Conservation (phyloP, 2,113 vertebrate species). For the Nestor notabilis region DNA sequence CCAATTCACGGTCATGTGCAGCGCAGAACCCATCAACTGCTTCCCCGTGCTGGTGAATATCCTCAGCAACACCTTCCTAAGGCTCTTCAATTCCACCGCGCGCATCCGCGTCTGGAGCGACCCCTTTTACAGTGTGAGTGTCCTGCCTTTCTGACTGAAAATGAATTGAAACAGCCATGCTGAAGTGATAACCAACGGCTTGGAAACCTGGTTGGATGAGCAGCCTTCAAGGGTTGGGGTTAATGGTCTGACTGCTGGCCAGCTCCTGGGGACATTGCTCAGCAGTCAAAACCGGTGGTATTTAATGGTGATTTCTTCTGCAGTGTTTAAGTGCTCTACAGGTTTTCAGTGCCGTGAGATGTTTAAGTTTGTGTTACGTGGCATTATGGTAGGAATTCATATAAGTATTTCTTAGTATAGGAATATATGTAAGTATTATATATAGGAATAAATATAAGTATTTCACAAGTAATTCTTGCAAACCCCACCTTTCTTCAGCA, state of each 20-base stretch:
- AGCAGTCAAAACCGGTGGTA: rapidly evolving
- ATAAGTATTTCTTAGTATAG: background rate
- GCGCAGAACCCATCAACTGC: constrained; percentile 82
- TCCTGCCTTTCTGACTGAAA: background rate
- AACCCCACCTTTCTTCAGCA: background rate
- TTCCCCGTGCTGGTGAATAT: constrained; percentile 81
- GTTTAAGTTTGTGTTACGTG: background rate
- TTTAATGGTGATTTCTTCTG: background rate
- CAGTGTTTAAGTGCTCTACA: background rate
- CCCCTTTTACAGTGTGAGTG: constrained; percentile 51
- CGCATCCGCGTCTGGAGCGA: constrained; percentile 80
- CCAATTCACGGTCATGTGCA: constrained; percentile 80
- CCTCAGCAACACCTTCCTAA: constrained; percentile 84
- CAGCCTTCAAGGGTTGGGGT: rapidly evolving
- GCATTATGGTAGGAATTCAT: background rate
- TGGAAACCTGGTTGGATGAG: background rate
- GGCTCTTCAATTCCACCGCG: constrained; percentile 68
- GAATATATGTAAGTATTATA: background rate
- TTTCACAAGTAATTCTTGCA: background rate
- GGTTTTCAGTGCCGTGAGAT: rapidly evolving
- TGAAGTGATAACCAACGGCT: background rate
- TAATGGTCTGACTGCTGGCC: background rate
- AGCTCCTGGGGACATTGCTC: background rate
- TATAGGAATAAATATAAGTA: background rate
- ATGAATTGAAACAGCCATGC: rapidly evolving